Evolutionary conservation across 2,888 invertebrate species (phyloP).

Genomic region (Caenorhabditis panamensis): DNA sequence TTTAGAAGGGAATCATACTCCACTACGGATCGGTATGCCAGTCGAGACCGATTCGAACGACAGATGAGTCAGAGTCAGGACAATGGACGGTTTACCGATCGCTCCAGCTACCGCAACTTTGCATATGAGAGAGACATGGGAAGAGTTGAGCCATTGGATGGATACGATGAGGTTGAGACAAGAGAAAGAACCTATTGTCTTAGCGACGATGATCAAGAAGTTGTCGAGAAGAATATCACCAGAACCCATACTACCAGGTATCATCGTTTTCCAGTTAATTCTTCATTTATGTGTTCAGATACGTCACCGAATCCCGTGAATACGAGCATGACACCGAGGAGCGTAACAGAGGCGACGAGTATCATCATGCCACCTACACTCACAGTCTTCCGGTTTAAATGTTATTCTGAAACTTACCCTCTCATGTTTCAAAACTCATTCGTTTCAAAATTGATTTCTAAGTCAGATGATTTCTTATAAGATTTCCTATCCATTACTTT

Average conservation of each 20-base stretch:
- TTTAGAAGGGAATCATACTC: slow-evolving; percentile 38
- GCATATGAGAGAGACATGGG: slow-evolving; percentile 70
- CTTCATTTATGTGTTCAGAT: slow-evolving; percentile 43
- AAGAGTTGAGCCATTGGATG: slow-evolving; percentile 66
- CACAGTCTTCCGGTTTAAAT: slow-evolving; percentile 64
- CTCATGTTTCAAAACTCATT: neutral
- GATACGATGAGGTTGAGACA: slow-evolving; percentile 69
- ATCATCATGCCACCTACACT: slow-evolving; percentile 64
- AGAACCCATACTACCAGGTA: slow-evolving; percentile 68
- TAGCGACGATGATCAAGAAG: slow-evolving; percentile 68
- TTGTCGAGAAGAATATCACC: slow-evolving; percentile 67
- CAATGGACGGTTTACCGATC: slow-evolving; percentile 42
- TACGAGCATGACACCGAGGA: slow-evolving; percentile 62
- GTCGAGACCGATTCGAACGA: slow-evolving; percentile 44
- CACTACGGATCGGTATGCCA: slow-evolving; percentile 34
- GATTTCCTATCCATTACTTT: slow-evolving; percentile 36
- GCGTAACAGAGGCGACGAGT: slow-evolving; percentile 63
- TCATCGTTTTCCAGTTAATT: neutral
- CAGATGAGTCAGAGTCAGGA: slow-evolving; percentile 27
- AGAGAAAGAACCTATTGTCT: slow-evolving; percentile 64
- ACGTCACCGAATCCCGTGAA: slow-evolving; percentile 62
- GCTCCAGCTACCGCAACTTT: slow-evolving; percentile 67
- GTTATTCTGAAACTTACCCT: neutral
- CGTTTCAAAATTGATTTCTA: neutral
- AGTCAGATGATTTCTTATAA: slow-evolving; percentile 7